Conservation (phyloP, 1,140 invertebrate species). For the Cyrtorhinus lividipennis region DNA sequence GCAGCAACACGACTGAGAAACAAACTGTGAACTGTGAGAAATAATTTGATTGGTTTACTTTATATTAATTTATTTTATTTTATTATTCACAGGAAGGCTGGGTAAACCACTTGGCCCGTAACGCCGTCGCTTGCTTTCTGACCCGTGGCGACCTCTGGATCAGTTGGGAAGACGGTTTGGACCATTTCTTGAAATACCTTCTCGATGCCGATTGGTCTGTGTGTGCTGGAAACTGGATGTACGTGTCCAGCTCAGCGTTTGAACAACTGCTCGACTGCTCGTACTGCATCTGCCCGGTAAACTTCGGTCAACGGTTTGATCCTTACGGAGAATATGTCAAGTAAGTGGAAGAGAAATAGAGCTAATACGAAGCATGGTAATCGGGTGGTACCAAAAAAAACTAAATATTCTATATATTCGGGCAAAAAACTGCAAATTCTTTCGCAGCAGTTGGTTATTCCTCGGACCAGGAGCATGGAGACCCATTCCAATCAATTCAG, state of each 20-base stretch:
- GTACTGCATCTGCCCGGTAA: conserved; percentile 49
- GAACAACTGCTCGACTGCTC: conserved; percentile 46
- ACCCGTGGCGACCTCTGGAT: conserved; percentile 59
- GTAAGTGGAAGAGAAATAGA: conserved; percentile 30
- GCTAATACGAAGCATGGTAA: neutral
- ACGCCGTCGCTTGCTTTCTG: conserved; percentile 55
- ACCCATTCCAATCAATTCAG: too few relatives aligned
- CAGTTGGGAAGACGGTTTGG: conserved; percentile 50
- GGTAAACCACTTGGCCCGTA: conserved; percentile 54
- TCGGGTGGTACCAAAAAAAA: too few relatives aligned
- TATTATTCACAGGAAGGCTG: conserved; percentile 42
- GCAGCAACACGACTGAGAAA: too few relatives aligned
- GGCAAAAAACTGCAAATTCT: too few relatives aligned
- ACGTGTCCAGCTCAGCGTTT: conserved; percentile 59
- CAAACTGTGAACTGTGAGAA: too few relatives aligned
- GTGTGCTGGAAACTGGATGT: conserved; percentile 67
- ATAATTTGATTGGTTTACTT: too few relatives aligned
- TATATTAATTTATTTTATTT: too few relatives aligned
- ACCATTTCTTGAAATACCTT: conserved; percentile 48
- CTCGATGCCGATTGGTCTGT: conserved; percentile 61
- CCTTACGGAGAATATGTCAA: conserved; percentile 52
- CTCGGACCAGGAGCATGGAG: too few relatives aligned
- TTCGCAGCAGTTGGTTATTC: too few relatives aligned
- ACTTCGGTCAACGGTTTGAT: conserved; percentile 51
- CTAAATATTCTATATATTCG: too few relatives aligned